A percentile compares a stretch with the other conserved stretches of the same genome.
These are phyloP conservation scores for Drosophila aff. DNA, from an alignment of 1,140 invertebrate species.

Conservation along the genomic window DNA sequence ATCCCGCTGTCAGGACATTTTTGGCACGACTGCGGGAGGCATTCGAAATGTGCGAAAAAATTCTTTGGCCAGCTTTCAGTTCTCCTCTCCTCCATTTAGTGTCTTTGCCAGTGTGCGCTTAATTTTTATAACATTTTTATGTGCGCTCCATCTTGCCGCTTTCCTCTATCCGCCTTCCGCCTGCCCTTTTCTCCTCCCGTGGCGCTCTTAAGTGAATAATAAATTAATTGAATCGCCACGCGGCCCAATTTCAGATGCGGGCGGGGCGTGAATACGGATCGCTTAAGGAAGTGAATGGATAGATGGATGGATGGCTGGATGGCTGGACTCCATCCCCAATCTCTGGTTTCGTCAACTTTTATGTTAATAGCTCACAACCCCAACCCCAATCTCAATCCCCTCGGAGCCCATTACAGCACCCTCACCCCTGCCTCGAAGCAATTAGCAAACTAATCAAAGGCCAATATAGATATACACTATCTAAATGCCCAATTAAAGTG, in stretches of 20 bases:
- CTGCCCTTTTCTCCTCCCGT: constrained; percentile 17
- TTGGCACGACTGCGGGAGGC: constrained; percentile 62
- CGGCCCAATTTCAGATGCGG: constrained; percentile 64
- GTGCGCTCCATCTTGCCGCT: constrained; percentile 25
- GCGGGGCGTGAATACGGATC: constrained; percentile 14
- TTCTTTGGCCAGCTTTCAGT: constrained; percentile 32
- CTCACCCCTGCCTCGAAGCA: constrained; percentile 16
- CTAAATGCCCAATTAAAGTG: constrained; percentile 77
- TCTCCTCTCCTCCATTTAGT: constrained; percentile 17
- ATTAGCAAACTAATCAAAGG: constrained; percentile 69
- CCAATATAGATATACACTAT: constrained; percentile 57
- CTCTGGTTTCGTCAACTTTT: constrained; percentile 53
- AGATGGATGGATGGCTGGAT: constrained; percentile 1
- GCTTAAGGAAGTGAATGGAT: constrained; percentile 10
- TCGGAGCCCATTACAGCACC: not conserved
- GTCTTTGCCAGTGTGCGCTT: constrained; percentile 51
- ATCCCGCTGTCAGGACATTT: constrained; percentile 63
- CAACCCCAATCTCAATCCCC: not conserved
- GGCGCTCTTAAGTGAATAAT: constrained; percentile 79
- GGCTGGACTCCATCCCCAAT: constrained; percentile 1
- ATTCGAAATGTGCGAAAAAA: constrained; percentile 65
- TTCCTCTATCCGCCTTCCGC: not conserved
- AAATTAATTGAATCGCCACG: constrained; percentile 80
- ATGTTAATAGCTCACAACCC: constrained; percentile 57
- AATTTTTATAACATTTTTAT: constrained; percentile 83